Evolutionary conservation across 2,797 vertebrate genomes (phyloP), one percentile per base, ranked within the genome.

Genomic region (Enteromius anoplus): DNA sequence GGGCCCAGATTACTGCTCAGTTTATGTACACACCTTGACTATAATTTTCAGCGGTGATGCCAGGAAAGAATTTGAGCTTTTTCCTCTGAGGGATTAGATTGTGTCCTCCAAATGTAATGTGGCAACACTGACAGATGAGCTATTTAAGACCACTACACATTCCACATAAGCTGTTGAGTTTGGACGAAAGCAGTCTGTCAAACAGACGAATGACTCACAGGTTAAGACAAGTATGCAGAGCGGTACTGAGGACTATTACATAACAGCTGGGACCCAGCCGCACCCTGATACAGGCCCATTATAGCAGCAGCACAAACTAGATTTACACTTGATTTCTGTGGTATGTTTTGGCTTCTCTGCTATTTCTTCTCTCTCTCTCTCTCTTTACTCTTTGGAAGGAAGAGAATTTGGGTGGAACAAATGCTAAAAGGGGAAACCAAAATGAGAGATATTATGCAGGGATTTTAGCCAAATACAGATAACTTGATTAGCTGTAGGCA

Each of bases 181-280:
- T 87, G 87, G 86, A 88, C 79, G 66, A 86, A 60, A 86, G 49
- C 70, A 73, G 62, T 37, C 58, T 6, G 12, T 78, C 70, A 77
- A 81, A 88, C 83, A 76, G 86, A 88, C 85, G 82, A 88, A 90
- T 87, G 85, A 88, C 87, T 89, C 78, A 78, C 89, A 89, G 80
- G 88, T 91, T 87, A 85, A 83, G 78, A 84, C 86, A 89, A 88
- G 89, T 82, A 86, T 79, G 81, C 65, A 77, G 82, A 73, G 32
- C 55, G 64, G 81, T 80, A 75, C 81, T 75, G 86, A 88, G 47
- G 23, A 62, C 62, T 34, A 69, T 88, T 88, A 88, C 70, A 66
- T 75, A 90, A 89, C 83, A 70, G 66, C 75, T 62, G 85, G 78
- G 83, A 71, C 49, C 51, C 55, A 60, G 68, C 60, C 76, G 49